Conservation (phyloP, 2,113 vertebrate species). For the Callipepla californica region DNA sequence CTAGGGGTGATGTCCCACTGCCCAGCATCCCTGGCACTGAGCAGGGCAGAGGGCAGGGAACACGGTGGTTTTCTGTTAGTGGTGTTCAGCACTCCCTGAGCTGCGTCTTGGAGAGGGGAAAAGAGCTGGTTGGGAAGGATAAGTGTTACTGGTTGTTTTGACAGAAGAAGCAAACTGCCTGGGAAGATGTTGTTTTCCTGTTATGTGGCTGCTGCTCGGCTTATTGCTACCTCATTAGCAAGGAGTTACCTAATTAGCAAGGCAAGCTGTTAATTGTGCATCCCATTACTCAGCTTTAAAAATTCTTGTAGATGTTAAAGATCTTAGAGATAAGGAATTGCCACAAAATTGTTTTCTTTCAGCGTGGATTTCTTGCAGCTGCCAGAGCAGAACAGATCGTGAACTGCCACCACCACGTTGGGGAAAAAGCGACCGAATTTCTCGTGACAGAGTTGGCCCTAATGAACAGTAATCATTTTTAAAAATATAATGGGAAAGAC, state of each 20-base stretch:
- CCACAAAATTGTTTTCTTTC: neutral
- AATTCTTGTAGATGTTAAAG: conserved; percentile 16
- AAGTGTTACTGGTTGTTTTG: neutral
- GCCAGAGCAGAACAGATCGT: neutral
- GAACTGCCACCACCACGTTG: neutral
- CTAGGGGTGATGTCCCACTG: neutral
- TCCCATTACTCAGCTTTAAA: conserved; percentile 28
- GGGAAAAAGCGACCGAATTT: neutral
- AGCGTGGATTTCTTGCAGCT: neutral
- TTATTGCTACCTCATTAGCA: conserved; percentile 63
- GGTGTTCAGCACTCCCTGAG: neutral
- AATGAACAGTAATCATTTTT: conserved; percentile 30
- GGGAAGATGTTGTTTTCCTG: neutral
- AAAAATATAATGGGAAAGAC: neutral
- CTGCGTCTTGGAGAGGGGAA: accelerated
- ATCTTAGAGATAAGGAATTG: neutral
- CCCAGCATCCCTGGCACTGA: neutral
- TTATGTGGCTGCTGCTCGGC: conserved; percentile 31
- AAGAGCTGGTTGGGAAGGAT: neutral
- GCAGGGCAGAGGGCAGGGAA: neutral
- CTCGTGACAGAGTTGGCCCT: neutral
- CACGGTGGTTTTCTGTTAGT: neutral
- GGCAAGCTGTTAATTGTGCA: conserved; percentile 61
- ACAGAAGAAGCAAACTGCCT: conserved; percentile 6
- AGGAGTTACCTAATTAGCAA: conserved; percentile 58